Evolutionary conservation across 2,113 vertebrate species (phyloP), one percentile per base, ranked within the genome.

Genomic region (Sinocyclocheilus anophthalmus): DNA sequence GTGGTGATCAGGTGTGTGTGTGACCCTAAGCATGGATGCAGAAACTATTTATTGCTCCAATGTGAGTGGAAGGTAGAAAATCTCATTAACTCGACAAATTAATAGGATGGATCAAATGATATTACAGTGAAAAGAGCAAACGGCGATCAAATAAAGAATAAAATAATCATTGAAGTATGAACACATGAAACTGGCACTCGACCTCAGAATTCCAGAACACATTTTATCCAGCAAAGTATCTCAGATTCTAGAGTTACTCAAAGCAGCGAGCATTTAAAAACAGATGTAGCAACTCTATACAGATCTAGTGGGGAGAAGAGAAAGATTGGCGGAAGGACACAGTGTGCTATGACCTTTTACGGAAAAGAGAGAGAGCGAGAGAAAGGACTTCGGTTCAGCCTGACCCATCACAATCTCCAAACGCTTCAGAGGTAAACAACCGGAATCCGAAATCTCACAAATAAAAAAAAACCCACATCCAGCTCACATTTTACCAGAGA

Each of bases 11-110:
- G 65, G 83, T 84, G 88, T 82, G 81, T 33, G 30, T 78, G 88
- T 78, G 88, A 61, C 76, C 18, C 78, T 48, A 69, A 83, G 88
- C 85, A 53, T 86, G 85, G 82, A 88, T 86, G 88, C 85, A 84
- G 80, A 65, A 81, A 86, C 76, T 42, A 33, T 33, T 33, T 84
- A 84, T 73, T 61, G 65, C 83, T 33, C 63, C 18, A 39, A 87
- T 81, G 76, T 65, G 78, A 84, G 77, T 86, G 75, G 80, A 76
- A 81, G 81, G 26, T 55, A 87, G 88, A 84, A 84, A 69, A 55
- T 69, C 42, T 12, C 59, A 61, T 81, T 42, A 57, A 81, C 12
- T 76, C 14, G 22, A 26, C 37, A 76, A 87, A 85, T 89, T 6
- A 85, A 85, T 81, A 83, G 80, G 72, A 86, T 76, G 81, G 84